Percentiles rank a stretch among this genome's conserved stretches.
phyloP scores from a whole-genome alignment of 2,797 vertebrate species.

The Sebastes steindachneri region DNA sequence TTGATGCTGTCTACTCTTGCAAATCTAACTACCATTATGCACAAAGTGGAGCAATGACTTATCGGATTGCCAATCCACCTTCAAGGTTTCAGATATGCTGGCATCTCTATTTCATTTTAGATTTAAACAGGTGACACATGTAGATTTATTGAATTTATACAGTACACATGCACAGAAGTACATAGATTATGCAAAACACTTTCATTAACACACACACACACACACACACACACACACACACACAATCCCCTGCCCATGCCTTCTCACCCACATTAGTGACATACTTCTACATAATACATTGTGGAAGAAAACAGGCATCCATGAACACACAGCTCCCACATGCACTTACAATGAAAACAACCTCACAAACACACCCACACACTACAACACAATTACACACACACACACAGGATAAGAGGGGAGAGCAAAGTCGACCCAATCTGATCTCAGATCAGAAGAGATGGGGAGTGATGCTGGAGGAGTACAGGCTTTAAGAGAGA shows the following conservation, averaged over 20 bases:
- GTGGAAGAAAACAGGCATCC: not conserved
- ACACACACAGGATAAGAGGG: not conserved
- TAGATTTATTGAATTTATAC: not conserved
- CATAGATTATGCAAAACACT: not conserved
- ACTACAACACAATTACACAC: not conserved
- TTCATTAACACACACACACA: not conserved
- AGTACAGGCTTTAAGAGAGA: slow-evolving; percentile 1
- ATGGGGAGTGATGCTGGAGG: slow-evolving; percentile 11
- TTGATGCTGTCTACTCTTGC: not conserved
- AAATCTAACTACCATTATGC: not conserved
- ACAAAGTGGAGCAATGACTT: too few species aligned
- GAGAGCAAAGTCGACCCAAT: slow-evolving; percentile 18
- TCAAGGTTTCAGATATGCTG: not conserved
- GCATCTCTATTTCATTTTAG: not conserved
- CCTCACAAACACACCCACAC: not conserved
- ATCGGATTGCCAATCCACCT: not conserved
- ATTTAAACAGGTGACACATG: not conserved
- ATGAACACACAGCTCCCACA: not conserved
- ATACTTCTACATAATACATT: not conserved
- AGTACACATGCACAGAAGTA: not conserved
- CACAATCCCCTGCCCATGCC: not conserved
- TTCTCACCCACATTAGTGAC: not conserved
- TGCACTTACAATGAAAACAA: not conserved
- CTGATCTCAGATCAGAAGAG: slow-evolving; percentile 42
- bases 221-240: not conserved